Base-by-base conservation (phyloP, 1,140 invertebrate species). In the Bombus ignitus region DNA sequence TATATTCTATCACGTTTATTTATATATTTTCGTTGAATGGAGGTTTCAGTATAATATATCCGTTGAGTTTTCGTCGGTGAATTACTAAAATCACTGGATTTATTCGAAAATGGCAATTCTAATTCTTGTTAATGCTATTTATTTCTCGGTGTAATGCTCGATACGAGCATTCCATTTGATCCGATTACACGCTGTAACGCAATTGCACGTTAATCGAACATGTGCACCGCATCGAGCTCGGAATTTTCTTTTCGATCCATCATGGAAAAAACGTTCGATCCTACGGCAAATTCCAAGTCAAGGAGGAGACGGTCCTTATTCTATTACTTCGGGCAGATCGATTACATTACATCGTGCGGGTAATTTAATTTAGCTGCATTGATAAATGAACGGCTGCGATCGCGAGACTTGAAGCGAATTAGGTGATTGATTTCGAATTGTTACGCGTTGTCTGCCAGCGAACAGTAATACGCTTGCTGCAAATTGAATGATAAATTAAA, bases 341-440 rank as follows among this genome's bases (percentile, higher is more conserved):
- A 78, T 78, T 6, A 13, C 37, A 59, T 59, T 39, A 53, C 35
- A 25, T 47, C 59, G 18, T 4, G 39, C 18, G 37, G 74, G 68
- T 78, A 57, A 78, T 83, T 78, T 78, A 77, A 83, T 83, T 83
- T 32, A 39, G 4, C 13, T 39, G 1, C 47, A 15, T 47, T 57
- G 81, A 76, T 83, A 68, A 83, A 83, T 66, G 71, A n/a, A 75
- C 35, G 74, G 28, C 32, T 9, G 37, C 15, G 13, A 39, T n/a
- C 65, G 47, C 13, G 66, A 59, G 39, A 78, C 74, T 70, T 13
- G 42, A 78, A 32, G 70, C 65, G 82, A 71, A 78, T 84, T 59
- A 59, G 47, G 28, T 59, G 65, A 78, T 70, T 77, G 82, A 84
- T 84, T 78, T 71, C 12, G 65, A 78, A 83, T 78, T 57, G 74